Percentiles rank a stretch among this genome's conserved stretches.
Evolutionary conservation across 1,140 invertebrate species (phyloP).

Genomic region (Bombus ignitus): DNA sequence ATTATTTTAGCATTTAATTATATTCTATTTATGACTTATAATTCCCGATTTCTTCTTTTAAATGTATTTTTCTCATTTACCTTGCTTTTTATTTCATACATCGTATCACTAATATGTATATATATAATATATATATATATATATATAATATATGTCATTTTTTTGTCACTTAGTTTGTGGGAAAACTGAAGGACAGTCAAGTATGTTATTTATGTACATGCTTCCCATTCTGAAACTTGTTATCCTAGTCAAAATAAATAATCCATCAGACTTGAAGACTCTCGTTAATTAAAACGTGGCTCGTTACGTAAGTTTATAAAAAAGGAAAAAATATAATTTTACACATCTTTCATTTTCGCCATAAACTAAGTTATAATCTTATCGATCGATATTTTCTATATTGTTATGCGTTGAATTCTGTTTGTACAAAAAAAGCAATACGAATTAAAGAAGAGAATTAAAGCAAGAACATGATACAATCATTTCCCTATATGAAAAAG

Average conservation of each 20-base stretch:
- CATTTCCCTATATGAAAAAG: constrained; percentile 32
- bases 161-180: constrained; percentile 63
- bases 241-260: constrained; percentile 63
- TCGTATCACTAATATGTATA: constrained; percentile 64
- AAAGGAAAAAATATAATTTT: constrained; percentile 35
- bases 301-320: constrained; percentile 44
- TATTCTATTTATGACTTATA: constrained; percentile 70
- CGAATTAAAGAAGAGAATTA: constrained; percentile 51
- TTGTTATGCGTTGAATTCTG: constrained; percentile 63
- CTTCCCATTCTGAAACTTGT: constrained; percentile 48
- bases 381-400: constrained; percentile 65
- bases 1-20: constrained; percentile 72
- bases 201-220: constrained; percentile 62
- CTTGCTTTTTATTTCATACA: constrained; percentile 67
- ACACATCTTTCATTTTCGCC: constrained; percentile 63
- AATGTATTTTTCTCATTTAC: constrained; percentile 67
- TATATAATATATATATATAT: constrained; percentile 57
- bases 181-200: constrained; percentile 62
- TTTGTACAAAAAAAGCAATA: constrained; percentile 66
- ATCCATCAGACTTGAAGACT: constrained; percentile 56
- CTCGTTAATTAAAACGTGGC: constrained; percentile 47
- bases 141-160: constrained; percentile 36
- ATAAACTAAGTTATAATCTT: constrained; percentile 71
- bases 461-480: constrained; percentile 50
- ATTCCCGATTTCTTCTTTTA: constrained; percentile 66